Evolutionary conservation across 2,113 vertebrate genomes (phyloP), one percentile per base, ranked within the genome.

Genomic region (Hiodon alosoides): DNA sequence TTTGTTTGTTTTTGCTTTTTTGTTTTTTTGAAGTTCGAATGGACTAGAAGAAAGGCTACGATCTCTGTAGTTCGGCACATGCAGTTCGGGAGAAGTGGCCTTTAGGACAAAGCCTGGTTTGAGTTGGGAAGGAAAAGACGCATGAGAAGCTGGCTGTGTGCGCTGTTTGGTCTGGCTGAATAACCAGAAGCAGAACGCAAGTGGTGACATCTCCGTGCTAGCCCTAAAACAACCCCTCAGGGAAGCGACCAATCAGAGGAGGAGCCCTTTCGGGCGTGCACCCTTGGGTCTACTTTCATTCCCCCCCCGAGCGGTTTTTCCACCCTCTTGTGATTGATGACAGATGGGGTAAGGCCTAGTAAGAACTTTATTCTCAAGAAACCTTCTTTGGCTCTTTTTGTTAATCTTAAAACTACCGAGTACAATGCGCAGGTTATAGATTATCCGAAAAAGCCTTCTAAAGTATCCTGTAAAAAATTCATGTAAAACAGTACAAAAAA

Each of bases 41-140:
- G 80, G 83, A 79, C 76, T 48, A 71, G 73, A 84, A 86, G 82
- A 78, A 88, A 87, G 88, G 79, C 71, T 68, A 68, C 77, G 50
- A 80, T 77, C 79, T 81, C 78, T 83, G 81, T 83, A 79, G 77
- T 69, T 62, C 17, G 72, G 72, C 70, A 79, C 66, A 67, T 79
- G 31, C 31, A 31, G 31, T 31, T 31, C 31, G 31, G 31, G 31
- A 31, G 31, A 72, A 81, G 76, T 81, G 78, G 76, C 76, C 74
- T 71, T 80, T 76, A 78, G 69, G 76, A 73, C 51, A 47, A 75
- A 69, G 60, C 81, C 80, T 85, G 51, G 57, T 82, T 82, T 78
- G 73, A 72, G 76, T 75, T 70, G 82, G 86, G 85, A 88, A 90
- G 86, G 85, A 88, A 87, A 74, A 80, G 67, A 55, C 68, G 76